These are phyloP conservation scores for Macaria notata DNA, from an alignment of 2,888 invertebrate species.

Conservation along the genomic window DNA sequence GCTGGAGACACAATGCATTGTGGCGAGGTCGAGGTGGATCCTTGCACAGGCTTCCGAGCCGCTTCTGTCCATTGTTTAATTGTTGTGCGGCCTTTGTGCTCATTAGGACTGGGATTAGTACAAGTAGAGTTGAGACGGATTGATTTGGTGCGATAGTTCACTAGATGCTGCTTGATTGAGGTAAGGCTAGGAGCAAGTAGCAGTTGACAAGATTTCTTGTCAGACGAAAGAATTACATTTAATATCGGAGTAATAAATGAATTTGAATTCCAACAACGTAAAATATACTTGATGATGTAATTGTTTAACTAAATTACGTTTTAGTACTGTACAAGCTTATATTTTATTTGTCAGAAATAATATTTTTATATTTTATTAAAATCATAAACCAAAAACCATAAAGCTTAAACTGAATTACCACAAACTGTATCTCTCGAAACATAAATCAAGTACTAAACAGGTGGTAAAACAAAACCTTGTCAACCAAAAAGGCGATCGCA, in stretches of 20 bases:
- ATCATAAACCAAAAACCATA: neutral
- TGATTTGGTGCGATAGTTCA: too few species aligned
- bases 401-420: neutral
- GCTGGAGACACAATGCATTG: slow-evolving; percentile 69
- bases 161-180: too few species aligned
- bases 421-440: neutral
- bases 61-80: slow-evolving; percentile 53
- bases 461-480: slow-evolving; percentile 14
- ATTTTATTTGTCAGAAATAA: too few species aligned
- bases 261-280: too few species aligned
- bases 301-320: too few species aligned
- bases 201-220: too few species aligned
- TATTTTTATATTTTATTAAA: too few species aligned
- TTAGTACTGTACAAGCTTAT: too few species aligned
- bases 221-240: too few species aligned
- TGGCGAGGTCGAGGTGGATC: slow-evolving; percentile 53
- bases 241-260: too few species aligned
- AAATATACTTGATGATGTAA: too few species aligned
- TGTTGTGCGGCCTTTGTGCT: slow-evolving; percentile 41
- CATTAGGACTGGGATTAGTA: slow-evolving; percentile 14
- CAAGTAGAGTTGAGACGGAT: slow-evolving; percentile 1
- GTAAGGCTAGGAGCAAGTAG: too few species aligned
- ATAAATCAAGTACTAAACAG: slow-evolving; percentile 11
- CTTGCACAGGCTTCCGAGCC: slow-evolving; percentile 57
- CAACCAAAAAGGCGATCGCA: slow-evolving; percentile 8